phyloP scores from a whole-genome alignment of 1,140 invertebrate genomes.

The Oreohelix idahoensis region DNA sequence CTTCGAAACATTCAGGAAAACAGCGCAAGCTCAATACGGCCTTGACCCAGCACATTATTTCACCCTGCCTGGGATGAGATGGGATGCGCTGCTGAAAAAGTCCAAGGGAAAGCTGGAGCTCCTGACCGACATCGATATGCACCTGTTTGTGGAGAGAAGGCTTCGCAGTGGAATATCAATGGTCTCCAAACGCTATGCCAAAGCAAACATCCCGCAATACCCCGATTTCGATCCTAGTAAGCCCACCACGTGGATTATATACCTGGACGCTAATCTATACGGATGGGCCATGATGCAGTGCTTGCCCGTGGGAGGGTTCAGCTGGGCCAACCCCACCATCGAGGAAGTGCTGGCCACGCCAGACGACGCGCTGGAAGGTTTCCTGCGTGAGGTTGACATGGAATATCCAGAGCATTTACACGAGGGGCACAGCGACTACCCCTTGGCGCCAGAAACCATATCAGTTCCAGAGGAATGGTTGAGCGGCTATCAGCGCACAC shows the following conservation, averaged over 20 bases:
- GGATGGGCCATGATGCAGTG: neutral
- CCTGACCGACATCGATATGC: neutral
- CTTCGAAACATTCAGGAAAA: neutral
- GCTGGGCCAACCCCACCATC: neutral
- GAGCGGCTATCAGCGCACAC: constrained; percentile 16
- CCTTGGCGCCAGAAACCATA: neutral
- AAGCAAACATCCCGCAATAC: neutral
- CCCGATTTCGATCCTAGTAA: neutral
- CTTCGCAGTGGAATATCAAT: neutral
- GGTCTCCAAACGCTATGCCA: neutral
- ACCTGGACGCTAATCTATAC: neutral
- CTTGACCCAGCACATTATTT: neutral
- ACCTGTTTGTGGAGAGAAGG: neutral
- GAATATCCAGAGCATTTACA: neutral
- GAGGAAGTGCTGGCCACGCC: neutral
- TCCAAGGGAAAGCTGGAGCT: neutral
- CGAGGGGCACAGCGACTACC: neutral
- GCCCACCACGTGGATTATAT: neutral
- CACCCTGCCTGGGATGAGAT: neutral
- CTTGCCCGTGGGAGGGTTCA: neutral
- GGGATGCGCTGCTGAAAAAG: neutral
- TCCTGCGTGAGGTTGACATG: neutral
- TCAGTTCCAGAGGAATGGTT: neutral
- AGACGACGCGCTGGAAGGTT: neutral
- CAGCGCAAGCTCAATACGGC: no score